These are phyloP conservation scores for Heliconius congener DNA, from an alignment of 1,140 invertebrate species.

Conservation along the genomic window DNA sequence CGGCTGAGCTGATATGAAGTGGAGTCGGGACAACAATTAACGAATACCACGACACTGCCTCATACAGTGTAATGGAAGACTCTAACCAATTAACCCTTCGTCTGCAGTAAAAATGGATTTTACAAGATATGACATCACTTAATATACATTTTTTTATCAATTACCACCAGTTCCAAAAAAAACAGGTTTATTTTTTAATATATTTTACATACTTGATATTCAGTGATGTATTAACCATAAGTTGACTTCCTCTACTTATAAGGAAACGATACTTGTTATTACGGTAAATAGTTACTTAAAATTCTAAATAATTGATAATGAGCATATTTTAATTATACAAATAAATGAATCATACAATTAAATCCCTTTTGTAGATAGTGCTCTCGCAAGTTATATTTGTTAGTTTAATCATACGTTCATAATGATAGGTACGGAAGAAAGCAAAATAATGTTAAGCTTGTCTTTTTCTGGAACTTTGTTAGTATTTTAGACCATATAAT, in stretches of 20 bases:
- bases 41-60: conserved; percentile 62
- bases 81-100: conserved; percentile 60
- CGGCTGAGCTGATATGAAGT: conserved; percentile 48
- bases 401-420: background rate
- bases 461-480: too few species aligned
- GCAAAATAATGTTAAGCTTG: too few species aligned
- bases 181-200: background rate
- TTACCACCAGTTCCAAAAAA: background rate
- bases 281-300: background rate
- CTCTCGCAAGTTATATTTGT: background rate
- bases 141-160: conserved; percentile 20
- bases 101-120: conserved; percentile 34
- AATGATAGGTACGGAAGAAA: too few species aligned
- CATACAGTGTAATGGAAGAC: conserved; percentile 61
- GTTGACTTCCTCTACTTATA: background rate
- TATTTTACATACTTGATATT: background rate
- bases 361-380: background rate
- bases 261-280: background rate
- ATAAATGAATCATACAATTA: background rate
- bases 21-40: conserved; percentile 48
- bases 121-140: conserved; percentile 52
- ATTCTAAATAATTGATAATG: background rate
- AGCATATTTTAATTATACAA: background rate
- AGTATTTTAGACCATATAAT: background rate
- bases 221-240: background rate